These are phyloP conservation scores for Neoascia interrupta DNA, from an alignment of 2,888 invertebrate genomes.

Conservation along the genomic window DNA sequence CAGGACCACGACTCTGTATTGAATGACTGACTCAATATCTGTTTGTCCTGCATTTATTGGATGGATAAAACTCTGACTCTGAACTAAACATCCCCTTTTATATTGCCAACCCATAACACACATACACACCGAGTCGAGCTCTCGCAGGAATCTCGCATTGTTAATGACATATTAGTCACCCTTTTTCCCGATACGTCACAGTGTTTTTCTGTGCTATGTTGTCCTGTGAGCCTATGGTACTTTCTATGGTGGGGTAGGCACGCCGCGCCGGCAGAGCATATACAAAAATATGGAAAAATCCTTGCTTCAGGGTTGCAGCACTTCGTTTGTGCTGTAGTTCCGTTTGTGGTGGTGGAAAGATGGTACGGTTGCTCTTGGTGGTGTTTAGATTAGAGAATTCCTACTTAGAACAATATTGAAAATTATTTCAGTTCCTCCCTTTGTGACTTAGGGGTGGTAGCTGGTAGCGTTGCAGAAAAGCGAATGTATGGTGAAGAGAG, in stretches of 20 bases:
- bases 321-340: conserved; percentile 56
- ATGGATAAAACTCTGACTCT: conserved; percentile 68
- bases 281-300: conserved; percentile 53
- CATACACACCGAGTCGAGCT: conserved; percentile 45
- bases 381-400: conserved; percentile 63
- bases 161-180: conserved; percentile 78
- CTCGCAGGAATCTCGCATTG: conserved; percentile 64
- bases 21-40: conserved; percentile 79
- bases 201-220: conserved; percentile 59
- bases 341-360: conserved; percentile 47
- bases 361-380: conserved; percentile 49
- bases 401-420: conserved; percentile 60
- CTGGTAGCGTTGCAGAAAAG: background rate
- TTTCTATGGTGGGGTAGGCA: conserved; percentile 76
- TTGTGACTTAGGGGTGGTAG: conserved; percentile 45
- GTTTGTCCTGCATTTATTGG: conserved; percentile 78
- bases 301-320: conserved; percentile 66
- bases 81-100: conserved; percentile 71
- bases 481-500: conserved; percentile 1
- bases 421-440: conserved; percentile 56
- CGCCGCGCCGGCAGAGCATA: conserved; percentile 53
- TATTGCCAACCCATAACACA: conserved; percentile 55
- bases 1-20: conserved; percentile 78
- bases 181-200: conserved; percentile 74
- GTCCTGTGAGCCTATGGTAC: conserved; percentile 70